These are phyloP conservation scores for Centroberyx gerrardi DNA, from an alignment of 2,797 vertebrate species.

Conservation along the genomic window DNA sequence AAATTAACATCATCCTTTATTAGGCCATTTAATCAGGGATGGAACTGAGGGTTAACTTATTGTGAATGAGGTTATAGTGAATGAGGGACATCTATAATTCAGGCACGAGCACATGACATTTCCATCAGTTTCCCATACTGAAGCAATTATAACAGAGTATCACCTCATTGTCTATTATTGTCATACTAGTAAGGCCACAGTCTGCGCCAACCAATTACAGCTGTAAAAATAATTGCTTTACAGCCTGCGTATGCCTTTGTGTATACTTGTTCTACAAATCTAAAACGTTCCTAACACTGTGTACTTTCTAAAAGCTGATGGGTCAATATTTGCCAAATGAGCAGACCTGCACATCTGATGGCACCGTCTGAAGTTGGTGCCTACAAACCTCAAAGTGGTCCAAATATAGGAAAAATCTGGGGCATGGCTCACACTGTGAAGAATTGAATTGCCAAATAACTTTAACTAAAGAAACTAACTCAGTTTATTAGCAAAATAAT, in stretches of 20 bases:
- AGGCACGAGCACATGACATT: constrained; percentile 36
- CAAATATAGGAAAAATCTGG: background rate
- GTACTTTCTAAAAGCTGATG: background rate
- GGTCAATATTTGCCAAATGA: background rate
- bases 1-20: constrained; percentile 64
- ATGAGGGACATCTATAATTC: constrained; percentile 54
- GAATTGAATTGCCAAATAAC: too few species aligned
- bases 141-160: constrained; percentile 11
- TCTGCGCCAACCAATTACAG: background rate
- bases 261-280: background rate
- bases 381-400: background rate
- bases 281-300: background rate
- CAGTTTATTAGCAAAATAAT: too few species aligned
- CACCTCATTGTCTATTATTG: constrained; percentile 11
- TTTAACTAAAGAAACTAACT: too few species aligned
- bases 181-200: background rate
- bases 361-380: background rate
- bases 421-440: background rate
- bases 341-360: background rate
- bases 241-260: background rate
- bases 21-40: constrained; percentile 65
- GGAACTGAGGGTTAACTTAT: constrained; percentile 40
- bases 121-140: constrained; percentile 17
- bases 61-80: constrained; percentile 63
- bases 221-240: background rate